phyloP scores from a whole-genome alignment of 64 coral and sea anemone species.

The Montipora capricornis region DNA sequence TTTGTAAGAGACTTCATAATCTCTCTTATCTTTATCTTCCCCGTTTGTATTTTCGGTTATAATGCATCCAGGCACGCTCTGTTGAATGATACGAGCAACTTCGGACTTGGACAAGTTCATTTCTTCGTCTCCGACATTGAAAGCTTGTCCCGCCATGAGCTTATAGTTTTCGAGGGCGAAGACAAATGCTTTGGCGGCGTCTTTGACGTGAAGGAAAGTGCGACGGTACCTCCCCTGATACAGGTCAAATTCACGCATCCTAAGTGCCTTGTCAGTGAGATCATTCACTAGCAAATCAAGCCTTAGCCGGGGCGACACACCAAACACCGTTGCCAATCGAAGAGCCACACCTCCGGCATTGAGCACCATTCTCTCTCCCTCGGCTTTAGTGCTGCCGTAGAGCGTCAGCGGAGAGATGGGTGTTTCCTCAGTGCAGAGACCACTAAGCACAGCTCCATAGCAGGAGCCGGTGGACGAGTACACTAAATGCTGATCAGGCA shows the following conservation, averaged over 20 bases:
- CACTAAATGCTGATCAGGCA: conserved; percentile 69
- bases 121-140: conserved; percentile 94
- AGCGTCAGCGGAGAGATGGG: conserved; percentile 89
- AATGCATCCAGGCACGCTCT: conserved; percentile 71
- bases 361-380: conserved; percentile 83
- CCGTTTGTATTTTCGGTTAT: conserved; percentile 87
- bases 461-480: conserved; percentile 98
- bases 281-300: conserved; percentile 96
- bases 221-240: conserved; percentile 94
- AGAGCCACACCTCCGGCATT: conserved; percentile 72
- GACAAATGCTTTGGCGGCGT: conserved; percentile 90
- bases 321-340: conserved; percentile 96
- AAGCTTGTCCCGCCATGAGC: conserved; percentile 82
- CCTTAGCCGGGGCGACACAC: conserved; percentile 88
- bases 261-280: conserved; percentile 94
- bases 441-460: conserved; percentile 88
- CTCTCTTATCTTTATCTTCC: conserved; percentile 95
- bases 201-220: conserved; percentile 97
- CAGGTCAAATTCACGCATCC: conserved; percentile 84
- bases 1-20: conserved; percentile 94
- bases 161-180: conserved; percentile 89
- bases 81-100: conserved; percentile 83
- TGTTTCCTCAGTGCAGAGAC: conserved; percentile 90
- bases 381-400: conserved; percentile 92
- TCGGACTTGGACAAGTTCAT: conserved; percentile 98